Conservation (phyloP, 2,888 invertebrate species). For the Rhagonycha fulva region DNA sequence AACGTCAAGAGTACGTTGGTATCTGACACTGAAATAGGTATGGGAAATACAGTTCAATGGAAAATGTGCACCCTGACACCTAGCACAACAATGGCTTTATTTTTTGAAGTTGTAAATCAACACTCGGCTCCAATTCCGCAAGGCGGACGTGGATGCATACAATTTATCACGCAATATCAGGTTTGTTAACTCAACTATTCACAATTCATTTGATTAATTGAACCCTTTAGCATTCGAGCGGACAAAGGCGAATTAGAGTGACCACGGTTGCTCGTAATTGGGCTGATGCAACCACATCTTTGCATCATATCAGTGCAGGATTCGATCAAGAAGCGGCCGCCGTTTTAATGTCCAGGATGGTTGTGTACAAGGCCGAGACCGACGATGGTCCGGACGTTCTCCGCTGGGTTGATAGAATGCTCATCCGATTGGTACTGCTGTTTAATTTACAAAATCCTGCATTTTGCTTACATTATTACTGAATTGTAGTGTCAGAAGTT, state of each 20-base stretch:
- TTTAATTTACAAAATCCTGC: background rate
- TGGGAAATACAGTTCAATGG: conserved; percentile 98
- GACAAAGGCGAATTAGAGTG: conserved; percentile 92
- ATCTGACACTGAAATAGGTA: conserved; percentile 95
- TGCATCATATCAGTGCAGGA: conserved; percentile 90
- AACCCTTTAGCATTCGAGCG: conserved; percentile 76
- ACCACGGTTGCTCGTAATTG: conserved; percentile 98
- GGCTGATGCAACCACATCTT: conserved; percentile 91
- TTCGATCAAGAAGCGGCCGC: conserved; percentile 99
- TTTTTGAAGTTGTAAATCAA: conserved; percentile 96
- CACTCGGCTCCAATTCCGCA: conserved; percentile 94
- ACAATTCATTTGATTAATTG: background rate
- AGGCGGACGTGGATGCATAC: conserved; percentile 95
- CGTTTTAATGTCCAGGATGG: conserved; percentile 95
- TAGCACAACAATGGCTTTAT: conserved; percentile 88
- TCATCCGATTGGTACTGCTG: conserved; percentile 84
- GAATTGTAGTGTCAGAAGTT: conserved; percentile 92
- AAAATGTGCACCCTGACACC: conserved; percentile 95
- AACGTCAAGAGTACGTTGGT: conserved; percentile 91
- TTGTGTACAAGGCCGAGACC: conserved; percentile 93
- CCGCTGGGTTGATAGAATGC: conserved; percentile 97
- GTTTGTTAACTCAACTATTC: conserved; percentile 26
- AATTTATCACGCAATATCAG: conserved; percentile 97
- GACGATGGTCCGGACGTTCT: conserved; percentile 97
- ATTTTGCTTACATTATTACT: conserved; percentile 36